These are phyloP conservation scores for Rhagium mordax DNA, from an alignment of 2,888 invertebrate species.

Conservation along the genomic window DNA sequence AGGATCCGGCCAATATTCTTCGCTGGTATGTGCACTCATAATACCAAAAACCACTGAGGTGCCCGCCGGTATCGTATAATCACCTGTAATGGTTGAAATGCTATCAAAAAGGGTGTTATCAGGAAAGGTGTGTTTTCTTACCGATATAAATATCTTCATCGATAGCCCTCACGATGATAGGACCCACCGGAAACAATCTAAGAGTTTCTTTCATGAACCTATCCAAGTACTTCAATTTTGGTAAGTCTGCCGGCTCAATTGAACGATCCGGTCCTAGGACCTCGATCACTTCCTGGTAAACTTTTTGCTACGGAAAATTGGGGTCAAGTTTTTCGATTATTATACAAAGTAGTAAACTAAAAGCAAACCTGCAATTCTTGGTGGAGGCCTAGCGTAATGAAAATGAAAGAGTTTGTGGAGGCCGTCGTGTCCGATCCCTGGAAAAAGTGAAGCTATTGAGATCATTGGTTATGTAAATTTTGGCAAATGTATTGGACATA, in stretches of 20 bases:
- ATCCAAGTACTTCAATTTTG: constrained; percentile 73
- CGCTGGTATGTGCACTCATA: constrained; percentile 65
- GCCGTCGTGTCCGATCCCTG: constrained; percentile 62
- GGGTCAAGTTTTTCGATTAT: too few species aligned
- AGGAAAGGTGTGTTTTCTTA: too few species aligned
- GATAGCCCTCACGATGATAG: constrained; percentile 71
- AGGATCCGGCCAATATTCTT: constrained; percentile 74
- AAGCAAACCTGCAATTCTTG: constrained; percentile 60
- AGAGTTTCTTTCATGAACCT: constrained; percentile 75
- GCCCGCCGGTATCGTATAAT: constrained; percentile 48
- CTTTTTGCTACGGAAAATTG: constrained; percentile 60
- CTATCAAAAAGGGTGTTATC: too few species aligned
- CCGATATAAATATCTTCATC: constrained; percentile 71
- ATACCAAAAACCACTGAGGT: constrained; percentile 52
- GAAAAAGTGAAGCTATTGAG: too few species aligned
- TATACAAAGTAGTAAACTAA: too few species aligned
- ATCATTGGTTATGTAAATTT: too few species aligned
- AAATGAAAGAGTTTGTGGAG: constrained; percentile 55
- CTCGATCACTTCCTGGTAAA: constrained; percentile 68
- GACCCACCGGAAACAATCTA: constrained; percentile 74
- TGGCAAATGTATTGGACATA: too few species aligned
- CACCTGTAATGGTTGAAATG: constrained; percentile 44
- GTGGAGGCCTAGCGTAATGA: constrained; percentile 59
- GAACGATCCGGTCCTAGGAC: constrained; percentile 70
- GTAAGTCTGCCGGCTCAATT: constrained; percentile 71